These are phyloP conservation scores for Epizoanthus rinbou DNA, from an alignment of 92 coral and sea anemone species.

Conservation along the genomic window DNA sequence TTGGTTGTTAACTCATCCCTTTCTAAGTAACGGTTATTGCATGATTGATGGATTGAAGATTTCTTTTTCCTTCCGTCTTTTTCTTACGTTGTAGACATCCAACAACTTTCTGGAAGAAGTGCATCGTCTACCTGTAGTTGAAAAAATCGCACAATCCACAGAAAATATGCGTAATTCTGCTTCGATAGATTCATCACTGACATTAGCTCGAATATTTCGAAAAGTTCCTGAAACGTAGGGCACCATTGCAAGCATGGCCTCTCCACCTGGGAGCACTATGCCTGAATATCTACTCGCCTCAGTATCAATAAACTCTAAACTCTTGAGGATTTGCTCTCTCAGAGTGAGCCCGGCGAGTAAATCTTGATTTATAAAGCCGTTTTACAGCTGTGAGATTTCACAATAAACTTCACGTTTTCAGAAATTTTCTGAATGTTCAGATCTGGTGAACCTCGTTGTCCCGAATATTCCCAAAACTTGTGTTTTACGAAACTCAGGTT, in stretches of 20 bases:
- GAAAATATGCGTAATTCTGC: neutral
- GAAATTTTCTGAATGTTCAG: constrained; percentile 12
- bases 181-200: neutral
- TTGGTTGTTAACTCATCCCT: constrained; percentile 1
- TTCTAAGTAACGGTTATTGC: constrained; percentile 25
- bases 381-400: constrained; percentile 3
- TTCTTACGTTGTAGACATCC: neutral
- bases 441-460: constrained; percentile 16
- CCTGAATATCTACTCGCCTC: constrained; percentile 12
- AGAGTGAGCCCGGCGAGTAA: too few species aligned
- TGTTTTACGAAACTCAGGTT: too few species aligned
- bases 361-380: neutral
- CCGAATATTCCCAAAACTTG: too few species aligned
- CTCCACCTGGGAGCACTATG: neutral
- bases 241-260: neutral
- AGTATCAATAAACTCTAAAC: constrained; percentile 7
- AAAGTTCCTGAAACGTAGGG: constrained; percentile 21
- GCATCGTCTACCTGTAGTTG: neutral
- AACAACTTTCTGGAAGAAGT: neutral
- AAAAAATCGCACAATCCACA: neutral
- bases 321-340: too few species aligned
- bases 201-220: neutral
- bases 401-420: constrained; percentile 16
- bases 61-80: neutral
- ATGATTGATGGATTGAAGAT: neutral